Base-by-base conservation (phyloP, 1,140 invertebrate genomes). In the Stenopsyche tienmushanensis region DNA sequence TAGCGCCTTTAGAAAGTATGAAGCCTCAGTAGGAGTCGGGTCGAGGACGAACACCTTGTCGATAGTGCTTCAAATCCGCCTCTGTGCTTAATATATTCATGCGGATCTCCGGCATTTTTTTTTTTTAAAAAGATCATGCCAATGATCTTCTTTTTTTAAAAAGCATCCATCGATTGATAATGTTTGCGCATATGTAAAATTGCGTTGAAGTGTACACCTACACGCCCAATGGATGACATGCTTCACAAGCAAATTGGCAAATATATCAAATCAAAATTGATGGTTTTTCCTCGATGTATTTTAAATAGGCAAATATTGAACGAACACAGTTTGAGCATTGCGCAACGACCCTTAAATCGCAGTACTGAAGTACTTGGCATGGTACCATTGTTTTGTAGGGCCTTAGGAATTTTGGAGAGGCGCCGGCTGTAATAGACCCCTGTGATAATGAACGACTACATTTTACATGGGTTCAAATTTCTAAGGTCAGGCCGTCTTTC, bases 361-460 rank as follows among this genome's bases (percentile, higher is more conserved):
- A n/a, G n/a, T n/a, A n/a, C n/a, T n/a, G n/a, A n/a, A n/a, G n/a
- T n/a, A n/a, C n/a, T n/a, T n/a, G n/a, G n/a, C n/a, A n/a, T n/a
- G 2, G 13, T 17, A 18, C 52, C 1, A 54, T 54, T 54, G 13
- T 54, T 17, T 29, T 34, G 29, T 1, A 15, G 17, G 23, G 21
- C 20, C 26, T 54, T 13, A 34, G 23, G 54, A 57, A 57, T 57
- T 57, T 39, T 25, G 17, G 39, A 15, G 3, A 57, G 54, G 54
- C 54, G 54, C 54, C 54, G 42, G n/a, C 9, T n/a, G 34, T 18
- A 57, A 57, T 42, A 42, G 29, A 53, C 13, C 52, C 3, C 8
- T 34, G 1, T n/a, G n/a, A n/a, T n/a, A n/a, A n/a, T n/a, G n/a
- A n/a, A n/a, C n/a, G n/a, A n/a, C n/a, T n/a, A n/a, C n/a, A n/a